Evolutionary conservation across 1,140 invertebrate species (phyloP).

Genomic region (Drosophila sproati): DNA sequence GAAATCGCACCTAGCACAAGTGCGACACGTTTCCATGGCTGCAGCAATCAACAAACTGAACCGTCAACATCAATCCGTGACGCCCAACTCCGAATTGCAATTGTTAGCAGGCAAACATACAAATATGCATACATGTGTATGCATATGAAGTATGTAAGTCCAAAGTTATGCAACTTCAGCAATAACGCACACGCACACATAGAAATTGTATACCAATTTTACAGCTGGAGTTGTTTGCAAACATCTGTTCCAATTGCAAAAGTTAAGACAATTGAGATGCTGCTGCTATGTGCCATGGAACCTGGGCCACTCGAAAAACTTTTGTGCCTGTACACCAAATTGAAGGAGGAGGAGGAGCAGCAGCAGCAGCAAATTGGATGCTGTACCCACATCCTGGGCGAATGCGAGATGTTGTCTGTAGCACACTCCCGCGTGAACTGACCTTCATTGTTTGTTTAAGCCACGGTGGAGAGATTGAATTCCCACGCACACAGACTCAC

Average conservation of each 20-base stretch:
- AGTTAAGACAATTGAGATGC: slow-evolving; percentile 21
- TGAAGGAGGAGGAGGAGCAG: neutral
- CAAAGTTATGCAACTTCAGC: slow-evolving; percentile 65
- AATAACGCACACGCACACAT: slow-evolving; percentile 28
- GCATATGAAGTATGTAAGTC: slow-evolving; percentile 2
- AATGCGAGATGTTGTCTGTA: slow-evolving; percentile 53
- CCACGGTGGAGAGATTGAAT: slow-evolving; percentile 58
- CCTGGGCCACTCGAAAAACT: slow-evolving; percentile 61
- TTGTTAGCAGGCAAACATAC: slow-evolving; percentile 17
- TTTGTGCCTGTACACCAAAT: slow-evolving; percentile 52
- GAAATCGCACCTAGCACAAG: slow-evolving; percentile 82
- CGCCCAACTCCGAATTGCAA: slow-evolving; percentile 35
- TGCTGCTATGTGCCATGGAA: slow-evolving; percentile 28
- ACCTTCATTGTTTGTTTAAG: slow-evolving; percentile 65
- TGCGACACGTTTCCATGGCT: slow-evolving; percentile 82
- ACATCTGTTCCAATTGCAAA: slow-evolving; percentile 58
- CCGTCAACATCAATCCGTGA: slow-evolving; percentile 40
- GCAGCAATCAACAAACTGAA: slow-evolving; percentile 56
- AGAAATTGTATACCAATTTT: slow-evolving; percentile 14
- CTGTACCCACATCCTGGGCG: slow-evolving; percentile 35
- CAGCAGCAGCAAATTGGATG: slow-evolving; percentile 1
- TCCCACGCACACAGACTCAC: slow-evolving; percentile 35
- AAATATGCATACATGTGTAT: slow-evolving; percentile 10
- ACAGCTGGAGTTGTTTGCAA: slow-evolving; percentile 30
- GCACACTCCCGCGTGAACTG: slow-evolving; percentile 72